phyloP scores from a whole-genome alignment of 2,888 invertebrate species.

The Rotaria magnacalcarata region DNA sequence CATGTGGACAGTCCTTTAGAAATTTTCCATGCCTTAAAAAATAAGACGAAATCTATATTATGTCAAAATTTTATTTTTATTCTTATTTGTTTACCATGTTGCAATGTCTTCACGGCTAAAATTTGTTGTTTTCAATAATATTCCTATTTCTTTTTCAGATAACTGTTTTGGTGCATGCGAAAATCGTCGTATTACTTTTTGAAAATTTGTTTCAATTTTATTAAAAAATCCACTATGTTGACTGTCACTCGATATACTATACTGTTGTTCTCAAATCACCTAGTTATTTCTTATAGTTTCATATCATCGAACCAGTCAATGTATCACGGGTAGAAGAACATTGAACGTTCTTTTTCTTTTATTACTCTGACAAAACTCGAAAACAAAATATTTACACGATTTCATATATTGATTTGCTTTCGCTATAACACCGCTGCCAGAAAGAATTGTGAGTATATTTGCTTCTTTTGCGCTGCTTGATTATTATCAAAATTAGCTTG shows the following conservation, averaged over 20 bases:
- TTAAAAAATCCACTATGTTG: neutral
- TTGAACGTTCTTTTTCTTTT: no score
- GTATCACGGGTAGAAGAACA: no score
- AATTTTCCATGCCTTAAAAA: constrained; percentile 16
- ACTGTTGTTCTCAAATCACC: no score
- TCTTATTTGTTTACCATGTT: neutral
- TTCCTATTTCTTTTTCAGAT: neutral
- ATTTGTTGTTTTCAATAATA: neutral
- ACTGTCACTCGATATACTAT: neutral
- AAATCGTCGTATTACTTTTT: neutral
- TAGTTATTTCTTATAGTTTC: no score
- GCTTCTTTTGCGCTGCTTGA: no score
- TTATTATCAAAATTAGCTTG: no score
- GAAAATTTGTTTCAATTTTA: neutral
- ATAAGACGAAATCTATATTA: neutral
- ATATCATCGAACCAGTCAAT: no score
- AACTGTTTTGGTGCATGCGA: neutral
- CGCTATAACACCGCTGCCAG: no score
- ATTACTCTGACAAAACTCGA: no score
- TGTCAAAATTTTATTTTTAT: neutral
- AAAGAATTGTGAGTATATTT: no score
- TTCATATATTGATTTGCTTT: no score
- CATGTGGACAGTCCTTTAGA: neutral
- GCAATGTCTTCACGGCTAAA: neutral
- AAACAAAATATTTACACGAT: no score